Base-by-base conservation (phyloP, 1,140 invertebrate species). In the Megalopta genalis region DNA sequence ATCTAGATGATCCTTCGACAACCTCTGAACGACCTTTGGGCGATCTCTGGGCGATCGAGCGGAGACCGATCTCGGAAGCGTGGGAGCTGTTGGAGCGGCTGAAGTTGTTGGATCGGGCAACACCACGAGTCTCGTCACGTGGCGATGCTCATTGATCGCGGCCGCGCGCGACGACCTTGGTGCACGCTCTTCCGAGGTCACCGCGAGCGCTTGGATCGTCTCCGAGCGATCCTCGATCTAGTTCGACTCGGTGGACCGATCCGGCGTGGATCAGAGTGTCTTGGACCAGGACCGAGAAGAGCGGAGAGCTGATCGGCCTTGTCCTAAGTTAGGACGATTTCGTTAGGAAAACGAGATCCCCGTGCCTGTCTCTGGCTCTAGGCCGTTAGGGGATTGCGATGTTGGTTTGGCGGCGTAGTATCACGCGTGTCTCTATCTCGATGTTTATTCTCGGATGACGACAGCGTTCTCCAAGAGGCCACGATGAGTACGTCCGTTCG, bases 401-500 rank as follows among this genome's bases (percentile, higher is more conserved):
- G 52, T 54, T n/a, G n/a, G n/a, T n/a, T n/a, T 16, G 52, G 4
- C 21, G 54, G 60, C 16, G 16, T 27, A 37, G 16, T 27, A 37
- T 46, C 42, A 63, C 60, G 27, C 60, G 60, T 62, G 4, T 27
- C 14, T 21, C 0, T 32, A 64, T 52, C 69, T 80, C 75, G 79
- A 4, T 78, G 75, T 77, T 67, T 75, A 68, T 63, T 57, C 52
- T 64, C 46, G 71, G 64, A 65, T 16, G 27, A 71, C 18, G 32
- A 74, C 39, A 66, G 27, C 79, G 87, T 88, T 87, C 86, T 88
- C 84, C 88, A 87, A 65, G 82, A 80, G 81, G 23, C 73, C 68
- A 80, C 84, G 86, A 81, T 49, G 83, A 73, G 85, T 87, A 89
- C 91, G 92, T 92, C 91, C 91, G 91, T 90, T 87, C 91, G 87